Conservation (phyloP, 2,888 invertebrate genomes). For the Synergus gifuensis region DNA sequence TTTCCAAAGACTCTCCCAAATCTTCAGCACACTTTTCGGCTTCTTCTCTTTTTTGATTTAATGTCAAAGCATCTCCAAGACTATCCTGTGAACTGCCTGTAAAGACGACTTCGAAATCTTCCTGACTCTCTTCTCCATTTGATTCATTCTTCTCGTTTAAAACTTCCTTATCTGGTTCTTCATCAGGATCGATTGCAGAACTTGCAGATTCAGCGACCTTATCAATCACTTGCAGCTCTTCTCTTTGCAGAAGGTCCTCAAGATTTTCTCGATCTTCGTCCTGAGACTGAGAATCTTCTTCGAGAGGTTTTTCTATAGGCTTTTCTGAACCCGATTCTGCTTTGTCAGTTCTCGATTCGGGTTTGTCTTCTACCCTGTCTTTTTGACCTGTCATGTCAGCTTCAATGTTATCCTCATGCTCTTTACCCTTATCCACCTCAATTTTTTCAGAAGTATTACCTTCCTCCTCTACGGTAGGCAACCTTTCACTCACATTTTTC, state of each 20-base stretch:
- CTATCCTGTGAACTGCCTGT: conserved; percentile 45
- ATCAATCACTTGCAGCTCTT: conserved; percentile 56
- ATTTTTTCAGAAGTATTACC: not conserved
- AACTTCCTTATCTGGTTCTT: conserved; percentile 48
- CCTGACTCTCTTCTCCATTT: conserved; percentile 50
- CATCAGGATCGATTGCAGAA: conserved; percentile 47
- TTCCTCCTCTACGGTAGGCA: not conserved
- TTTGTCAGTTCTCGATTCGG: conserved; percentile 23
- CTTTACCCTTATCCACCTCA: not conserved
- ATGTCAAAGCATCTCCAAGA: not conserved
- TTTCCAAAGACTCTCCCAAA: not conserved
- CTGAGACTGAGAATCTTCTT: conserved; percentile 44
- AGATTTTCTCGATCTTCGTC: conserved; percentile 44
- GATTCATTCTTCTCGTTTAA: conserved; percentile 33
- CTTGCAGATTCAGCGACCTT: conserved; percentile 49
- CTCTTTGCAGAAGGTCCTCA: conserved; percentile 53
- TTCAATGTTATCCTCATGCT: conserved; percentile 26
- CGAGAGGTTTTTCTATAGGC: conserved; percentile 28
- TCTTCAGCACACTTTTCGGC: conserved; percentile 2
- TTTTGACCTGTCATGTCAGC: conserved; percentile 22
- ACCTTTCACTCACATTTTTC: conserved; percentile 5
- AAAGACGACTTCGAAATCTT: conserved; percentile 42
- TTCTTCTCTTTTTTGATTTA: not conserved
- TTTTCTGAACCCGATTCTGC: conserved; percentile 4
- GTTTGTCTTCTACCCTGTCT: conserved; percentile 13